Percentiles rank a stretch among this genome's conserved stretches.
phyloP scores from a whole-genome alignment of 2,113 vertebrate genomes.

The Esox niger region DNA sequence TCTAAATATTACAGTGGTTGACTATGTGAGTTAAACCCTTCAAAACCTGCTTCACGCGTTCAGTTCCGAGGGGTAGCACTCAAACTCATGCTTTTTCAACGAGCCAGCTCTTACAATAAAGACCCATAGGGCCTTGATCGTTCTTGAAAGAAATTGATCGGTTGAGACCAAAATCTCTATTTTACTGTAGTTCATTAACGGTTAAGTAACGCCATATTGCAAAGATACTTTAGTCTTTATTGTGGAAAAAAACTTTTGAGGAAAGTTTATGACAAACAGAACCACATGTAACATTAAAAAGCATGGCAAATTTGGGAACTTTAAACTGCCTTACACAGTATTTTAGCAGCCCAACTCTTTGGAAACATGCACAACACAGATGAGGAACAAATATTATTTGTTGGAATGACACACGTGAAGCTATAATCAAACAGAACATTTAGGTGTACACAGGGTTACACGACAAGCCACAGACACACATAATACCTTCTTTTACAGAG shows the following conservation, averaged over 20 bases:
- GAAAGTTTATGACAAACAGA: conserved; percentile 38
- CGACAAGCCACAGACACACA: conserved; percentile 9
- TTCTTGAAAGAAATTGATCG: no score
- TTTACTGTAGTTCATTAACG: not conserved
- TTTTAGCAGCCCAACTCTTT: conserved; percentile 63
- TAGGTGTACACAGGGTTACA: not conserved
- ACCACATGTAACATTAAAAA: conserved; percentile 40
- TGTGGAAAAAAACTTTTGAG: conserved; percentile 55
- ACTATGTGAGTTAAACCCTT: no score
- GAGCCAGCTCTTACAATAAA: no score
- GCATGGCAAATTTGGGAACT: conserved; percentile 36
- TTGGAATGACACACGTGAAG: conserved; percentile 11
- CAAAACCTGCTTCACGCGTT: no score
- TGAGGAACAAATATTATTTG: conserved; percentile 19
- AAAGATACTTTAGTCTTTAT: conserved; percentile 48
- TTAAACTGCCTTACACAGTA: conserved; percentile 8
- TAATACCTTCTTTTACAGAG: conserved; percentile 25
- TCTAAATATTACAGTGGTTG: no score
- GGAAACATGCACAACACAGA: conserved; percentile 46
- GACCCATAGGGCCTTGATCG: no score
- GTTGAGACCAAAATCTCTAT: not conserved
- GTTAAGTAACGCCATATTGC: not conserved
- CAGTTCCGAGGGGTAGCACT: no score
- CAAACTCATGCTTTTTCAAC: no score
- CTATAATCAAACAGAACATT: conserved; percentile 2